These are phyloP conservation scores for Tricholauxania praeusta DNA, from an alignment of 2,888 invertebrate species.

Conservation along the genomic window DNA sequence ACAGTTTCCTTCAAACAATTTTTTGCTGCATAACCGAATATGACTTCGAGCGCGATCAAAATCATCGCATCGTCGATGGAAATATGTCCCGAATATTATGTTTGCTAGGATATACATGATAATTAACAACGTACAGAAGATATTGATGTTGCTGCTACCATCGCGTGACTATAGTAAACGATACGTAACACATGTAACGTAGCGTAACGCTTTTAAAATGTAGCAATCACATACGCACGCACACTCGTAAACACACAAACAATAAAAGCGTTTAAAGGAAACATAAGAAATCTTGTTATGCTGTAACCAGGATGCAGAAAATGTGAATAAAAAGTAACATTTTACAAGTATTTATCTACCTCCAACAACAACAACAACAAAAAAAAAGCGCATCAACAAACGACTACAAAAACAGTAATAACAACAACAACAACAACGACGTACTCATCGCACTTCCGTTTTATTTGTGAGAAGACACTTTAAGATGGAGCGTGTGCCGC, in stretches of 20 bases:
- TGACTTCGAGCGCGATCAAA: too few species aligned
- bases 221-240: background rate
- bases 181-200: conserved; percentile 2
- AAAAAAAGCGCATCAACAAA: background rate
- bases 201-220: background rate
- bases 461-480: conserved; percentile 3
- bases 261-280: conserved; percentile 1
- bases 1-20: too few species aligned
- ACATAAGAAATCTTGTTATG: conserved; percentile 11
- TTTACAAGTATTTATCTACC: too few species aligned
- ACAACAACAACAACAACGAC: background rate
- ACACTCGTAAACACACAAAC: background rate
- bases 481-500: background rate
- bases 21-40: too few species aligned
- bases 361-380: background rate
- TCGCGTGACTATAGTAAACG: background rate
- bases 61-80: too few species aligned
- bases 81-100: too few species aligned
- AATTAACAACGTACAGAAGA: too few species aligned
- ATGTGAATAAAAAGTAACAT: conserved; percentile 3
- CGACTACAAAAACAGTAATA: background rate
- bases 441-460: background rate
- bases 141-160: background rate
- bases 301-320: background rate
- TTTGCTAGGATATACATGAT: too few species aligned